phyloP scores from a whole-genome alignment of 2,113 vertebrate genomes.

The Oncorhynchus nerka region DNA sequence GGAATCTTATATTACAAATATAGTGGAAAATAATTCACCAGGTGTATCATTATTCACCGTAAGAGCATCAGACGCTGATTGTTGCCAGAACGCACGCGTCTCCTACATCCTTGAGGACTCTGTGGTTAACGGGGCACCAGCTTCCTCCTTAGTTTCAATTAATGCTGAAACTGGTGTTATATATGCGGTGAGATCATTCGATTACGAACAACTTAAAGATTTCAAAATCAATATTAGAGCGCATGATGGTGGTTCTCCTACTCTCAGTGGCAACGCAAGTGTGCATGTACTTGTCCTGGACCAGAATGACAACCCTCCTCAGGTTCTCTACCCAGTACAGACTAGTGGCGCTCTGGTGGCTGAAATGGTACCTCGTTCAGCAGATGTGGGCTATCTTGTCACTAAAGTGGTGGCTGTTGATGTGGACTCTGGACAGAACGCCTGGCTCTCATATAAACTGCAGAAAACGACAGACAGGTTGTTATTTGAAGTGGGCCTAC shows the following conservation, averaged over 20 bases:
- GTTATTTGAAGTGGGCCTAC: conserved; percentile 34
- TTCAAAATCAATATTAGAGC: background rate
- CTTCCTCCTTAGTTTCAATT: background rate
- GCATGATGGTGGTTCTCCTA: background rate
- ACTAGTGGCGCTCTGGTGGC: too few relatives aligned
- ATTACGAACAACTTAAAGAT: background rate
- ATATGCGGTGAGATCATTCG: background rate
- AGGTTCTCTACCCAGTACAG: too few relatives aligned
- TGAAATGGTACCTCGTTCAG: conserved; percentile 16
- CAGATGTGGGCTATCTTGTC: conserved; percentile 33
- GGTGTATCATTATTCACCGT: background rate
- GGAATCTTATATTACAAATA: background rate
- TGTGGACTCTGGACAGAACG: conserved; percentile 31
- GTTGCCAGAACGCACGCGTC: background rate
- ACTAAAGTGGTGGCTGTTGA: conserved; percentile 42
- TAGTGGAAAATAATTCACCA: background rate
- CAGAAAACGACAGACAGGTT: conserved; percentile 30
- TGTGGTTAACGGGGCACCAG: background rate
- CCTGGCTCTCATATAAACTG: too few relatives aligned
- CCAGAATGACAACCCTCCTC: too few relatives aligned
- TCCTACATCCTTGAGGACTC: background rate
- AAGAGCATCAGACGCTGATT: background rate
- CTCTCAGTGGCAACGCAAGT: background rate
- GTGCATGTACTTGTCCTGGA: background rate
- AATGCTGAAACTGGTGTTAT: background rate